Evolutionary conservation across 2,888 invertebrate genomes (phyloP), one percentile per base, ranked within the genome.

Genomic region (Scaptomyza cyrtandrae): DNA sequence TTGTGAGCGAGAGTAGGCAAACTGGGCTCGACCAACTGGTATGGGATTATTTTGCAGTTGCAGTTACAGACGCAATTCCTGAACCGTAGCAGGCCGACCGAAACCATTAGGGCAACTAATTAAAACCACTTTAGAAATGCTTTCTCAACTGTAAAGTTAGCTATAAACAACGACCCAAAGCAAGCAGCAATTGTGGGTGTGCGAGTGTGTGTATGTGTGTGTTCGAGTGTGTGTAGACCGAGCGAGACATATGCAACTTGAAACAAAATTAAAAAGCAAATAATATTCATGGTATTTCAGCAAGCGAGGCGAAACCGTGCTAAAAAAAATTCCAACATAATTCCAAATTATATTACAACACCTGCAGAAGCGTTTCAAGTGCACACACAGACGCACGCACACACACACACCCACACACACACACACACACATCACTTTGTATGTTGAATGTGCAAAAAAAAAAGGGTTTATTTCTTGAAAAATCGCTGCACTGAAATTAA

Each of bases 71-170:
- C 45, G 66, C 35, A 37, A 37, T 37, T n/a, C 37, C 37, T 37
- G 14, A 29, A 19, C 71, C 76, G 64, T 71, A 52, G 54, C 54
- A 52, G 49, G 52, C 57, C 45, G 64, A 50, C 62, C 52, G 46
- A 75, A 75, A 53, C 62, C 49, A 61, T 78, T 78, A 55, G 75
- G 78, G 75, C 71, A 88, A 87, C 89, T 85, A 85, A 85, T 85
- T 85, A 85, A 85, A 85, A 88, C 80, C 84, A 88, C 84, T 85
- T 85, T 76, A 73, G 81, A 66, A 89, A 77, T 86, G 88, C 76
- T 79, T 79, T 78, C 86, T 86, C 87, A 88, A 89, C 87, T 88
- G 87, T 89, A 88, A 88, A 88, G 90, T 88, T 88, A 75, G 87
- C 87, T 86, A 85, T 86, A 88, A 86, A 86, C 84, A 80, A 82